Conservation (phyloP, 2,888 invertebrate species). For the Lasioglossum leucozonium region DNA sequence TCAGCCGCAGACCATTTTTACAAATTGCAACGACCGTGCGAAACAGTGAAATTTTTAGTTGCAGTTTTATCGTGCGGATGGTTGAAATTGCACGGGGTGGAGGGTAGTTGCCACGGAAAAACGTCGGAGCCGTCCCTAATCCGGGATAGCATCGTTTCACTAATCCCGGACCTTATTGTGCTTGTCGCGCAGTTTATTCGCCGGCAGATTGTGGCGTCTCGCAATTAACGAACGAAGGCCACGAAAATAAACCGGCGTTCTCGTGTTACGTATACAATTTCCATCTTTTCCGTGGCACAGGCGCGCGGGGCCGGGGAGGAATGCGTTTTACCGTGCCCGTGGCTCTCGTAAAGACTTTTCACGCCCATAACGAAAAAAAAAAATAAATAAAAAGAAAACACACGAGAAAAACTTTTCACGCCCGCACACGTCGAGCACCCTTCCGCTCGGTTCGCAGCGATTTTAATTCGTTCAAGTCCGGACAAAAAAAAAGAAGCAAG, state of each 20-base stretch:
- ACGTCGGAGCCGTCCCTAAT: neutral
- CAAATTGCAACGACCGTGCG: neutral
- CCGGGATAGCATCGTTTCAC: neutral
- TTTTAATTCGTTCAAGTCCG: constrained; percentile 27
- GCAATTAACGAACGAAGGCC: neutral
- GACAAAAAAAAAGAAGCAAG: neutral
- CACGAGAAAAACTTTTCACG: constrained; percentile 29
- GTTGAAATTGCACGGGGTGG: neutral
- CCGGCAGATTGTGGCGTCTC: neutral
- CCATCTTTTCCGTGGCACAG: neutral
- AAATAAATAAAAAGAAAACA: too few relatives aligned
- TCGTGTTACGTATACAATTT: neutral
- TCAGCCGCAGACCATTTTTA: neutral
- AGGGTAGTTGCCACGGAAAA: neutral
- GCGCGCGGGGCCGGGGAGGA: neutral
- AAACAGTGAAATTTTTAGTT: neutral
- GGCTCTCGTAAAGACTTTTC: constrained; percentile 23
- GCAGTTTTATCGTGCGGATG: neutral
- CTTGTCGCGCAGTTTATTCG: constrained; percentile 2
- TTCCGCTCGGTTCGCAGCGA: constrained; percentile 23
- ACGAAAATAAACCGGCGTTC: neutral
- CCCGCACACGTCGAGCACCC: constrained; percentile 18
- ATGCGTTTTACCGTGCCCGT: neutral
- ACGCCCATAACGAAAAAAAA: neutral
- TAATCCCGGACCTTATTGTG: constrained; percentile 1